A percentile compares a stretch with the other conserved stretches of the same genome.
Conservation (phyloP, 2,113 vertebrate genomes). For the Sphaerodactylus townsendi region DNA sequence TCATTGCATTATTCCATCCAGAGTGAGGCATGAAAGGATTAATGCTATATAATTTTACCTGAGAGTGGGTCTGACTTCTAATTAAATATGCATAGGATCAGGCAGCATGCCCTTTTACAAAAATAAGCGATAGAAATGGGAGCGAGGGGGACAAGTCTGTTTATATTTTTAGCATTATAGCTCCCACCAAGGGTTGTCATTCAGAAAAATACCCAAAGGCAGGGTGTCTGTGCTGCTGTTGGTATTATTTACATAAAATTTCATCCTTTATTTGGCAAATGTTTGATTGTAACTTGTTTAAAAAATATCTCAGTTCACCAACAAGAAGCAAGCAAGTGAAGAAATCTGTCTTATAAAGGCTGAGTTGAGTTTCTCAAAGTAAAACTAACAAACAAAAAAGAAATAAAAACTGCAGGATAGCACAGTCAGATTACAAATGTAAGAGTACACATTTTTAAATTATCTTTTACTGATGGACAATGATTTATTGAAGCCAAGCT, state of each 20-base stretch:
- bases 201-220: background rate
- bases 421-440: background rate
- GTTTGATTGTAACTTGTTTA: background rate
- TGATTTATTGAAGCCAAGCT: slow-evolving; percentile 4
- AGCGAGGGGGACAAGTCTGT: background rate
- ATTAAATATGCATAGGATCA: background rate
- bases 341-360: background rate
- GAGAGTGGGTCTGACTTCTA: background rate
- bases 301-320: background rate
- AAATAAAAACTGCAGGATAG: slow-evolving; percentile 10
- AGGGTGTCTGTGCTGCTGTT: background rate
- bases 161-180: no score
- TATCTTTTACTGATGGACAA: background rate
- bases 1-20: background rate
- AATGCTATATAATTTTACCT: no score
- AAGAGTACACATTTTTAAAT: slow-evolving; percentile 6
- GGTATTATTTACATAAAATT: background rate
- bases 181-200: background rate
- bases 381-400: background rate
- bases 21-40: no score
- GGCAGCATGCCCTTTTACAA: background rate
- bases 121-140: background rate
- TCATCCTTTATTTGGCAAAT: background rate
- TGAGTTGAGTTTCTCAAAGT: background rate
- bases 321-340: background rate